Evolutionary conservation across 64 coral and sea anemone genomes (phyloP), one percentile per base, ranked within the genome.

Genomic region (Pachyseris speciosa): DNA sequence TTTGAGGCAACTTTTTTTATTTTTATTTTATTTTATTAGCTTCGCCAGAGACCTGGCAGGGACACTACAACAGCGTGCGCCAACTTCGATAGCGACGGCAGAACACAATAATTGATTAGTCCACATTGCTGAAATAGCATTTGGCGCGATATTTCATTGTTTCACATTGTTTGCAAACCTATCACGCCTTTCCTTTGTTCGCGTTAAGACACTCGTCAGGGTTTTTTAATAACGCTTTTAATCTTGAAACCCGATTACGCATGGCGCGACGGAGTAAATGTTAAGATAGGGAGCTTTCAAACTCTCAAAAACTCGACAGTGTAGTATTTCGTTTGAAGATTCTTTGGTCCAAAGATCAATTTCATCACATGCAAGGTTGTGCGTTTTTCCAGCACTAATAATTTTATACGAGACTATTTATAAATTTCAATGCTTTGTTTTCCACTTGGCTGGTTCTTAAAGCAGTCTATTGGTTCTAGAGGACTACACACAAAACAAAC

Each of bases 161-260:
- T 80, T 80, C 32, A 25, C 52, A 20, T 60, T 80, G 33, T 80
- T 80, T 80, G 34, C 52, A 52, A 40, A 24, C 2, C 77, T 36
- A 36, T 55, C 48, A 5, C 74, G 55, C 74, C 49, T n/a, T 25
- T 39, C 22, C 77, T 80, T 80, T 80, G 77, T 80, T 80, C 48
- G 12, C 15, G 11, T 7, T 32, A 57, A 78, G 47, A 53, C 77
- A 37, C 32, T 60, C 36, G 25, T 80, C 77, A 61, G 26, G 52
- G 15, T 37, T 80, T 80, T n/a, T 39, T 59, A 80, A 59, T 25
- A 80, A 80, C 25, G 48, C 51, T 25, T 60, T 20, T 80, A 58
- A 78, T 78, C 53, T 53, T 24, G 13, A 80, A 39, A 60, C 32
- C 34, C 53, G 33, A 79, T 58, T 79, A 37, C 29, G 10, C 2